Evolutionary conservation across 2,888 invertebrate species (phyloP).

Genomic region (Nebria salina): DNA sequence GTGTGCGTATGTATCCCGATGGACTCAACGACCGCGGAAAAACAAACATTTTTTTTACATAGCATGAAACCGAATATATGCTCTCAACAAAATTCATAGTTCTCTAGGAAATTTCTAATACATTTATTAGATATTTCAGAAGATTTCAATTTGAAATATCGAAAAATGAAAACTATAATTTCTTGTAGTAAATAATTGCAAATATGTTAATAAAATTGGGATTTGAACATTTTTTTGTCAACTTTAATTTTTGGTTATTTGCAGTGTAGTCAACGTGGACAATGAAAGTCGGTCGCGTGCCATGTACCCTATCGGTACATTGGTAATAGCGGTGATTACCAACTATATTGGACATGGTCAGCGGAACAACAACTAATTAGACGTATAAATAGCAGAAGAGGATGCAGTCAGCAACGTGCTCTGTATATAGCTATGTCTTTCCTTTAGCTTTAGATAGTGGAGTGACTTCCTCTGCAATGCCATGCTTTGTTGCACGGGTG

Average conservation of each 20-base stretch:
- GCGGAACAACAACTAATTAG: conserved; percentile 32
- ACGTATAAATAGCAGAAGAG: conserved; percentile 38
- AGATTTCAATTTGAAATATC: too few relatives aligned
- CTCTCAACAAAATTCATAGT: too few relatives aligned
- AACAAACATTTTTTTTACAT: too few relatives aligned
- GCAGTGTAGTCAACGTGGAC: neutral
- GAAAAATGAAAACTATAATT: too few relatives aligned
- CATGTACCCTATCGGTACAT: neutral
- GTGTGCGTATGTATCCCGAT: neutral
- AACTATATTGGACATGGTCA: conserved; percentile 6
- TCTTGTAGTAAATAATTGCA: too few relatives aligned
- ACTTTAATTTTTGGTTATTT: too few relatives aligned
- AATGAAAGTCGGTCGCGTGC: neutral
- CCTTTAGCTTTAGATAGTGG: neutral
- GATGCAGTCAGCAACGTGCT: conserved; percentile 21
- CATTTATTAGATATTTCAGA: too few relatives aligned
- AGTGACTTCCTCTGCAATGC: neutral
- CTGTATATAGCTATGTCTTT: neutral
- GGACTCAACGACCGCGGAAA: too few relatives aligned
- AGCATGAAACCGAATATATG: too few relatives aligned
- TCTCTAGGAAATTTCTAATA: too few relatives aligned
- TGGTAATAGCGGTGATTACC: neutral
- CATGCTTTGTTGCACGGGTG: conserved; percentile 13
- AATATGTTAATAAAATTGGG: too few relatives aligned
- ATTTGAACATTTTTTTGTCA: too few relatives aligned